Evolutionary conservation across 1,140 invertebrate species (phyloP), one percentile per base, ranked within the genome.

Genomic region (Triops cancriformis): DNA sequence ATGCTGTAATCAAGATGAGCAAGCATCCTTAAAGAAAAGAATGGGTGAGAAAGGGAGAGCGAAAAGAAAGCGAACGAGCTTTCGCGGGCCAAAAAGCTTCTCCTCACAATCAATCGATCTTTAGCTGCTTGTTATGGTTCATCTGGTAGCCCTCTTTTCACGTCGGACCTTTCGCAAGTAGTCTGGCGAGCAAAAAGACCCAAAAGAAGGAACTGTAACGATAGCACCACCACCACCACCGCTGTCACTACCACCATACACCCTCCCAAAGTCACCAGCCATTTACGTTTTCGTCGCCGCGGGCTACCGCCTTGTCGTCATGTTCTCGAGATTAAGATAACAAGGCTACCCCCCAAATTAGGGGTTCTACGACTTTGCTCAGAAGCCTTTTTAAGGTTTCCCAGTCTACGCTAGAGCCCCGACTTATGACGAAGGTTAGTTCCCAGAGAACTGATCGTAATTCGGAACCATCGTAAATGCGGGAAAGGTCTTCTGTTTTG

Each of bases 231-330:
- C 31, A 37, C 31, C 31, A 37, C 7, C 31, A 7, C 31, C n/a
- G n/a, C n/a, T n/a, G n/a, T n/a, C 7, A 37, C 31, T 37, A 37
- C 31, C 31, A 37, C 31, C 31, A 37, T 7, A 37, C 31, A 37
- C 31, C 31, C 31, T 37, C 31, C 31, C 31, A 18, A 64, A 64
- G 51, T 64, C 14, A 64, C n/a, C 51, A 37, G 51, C 23, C 51
- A 64, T 64, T 64, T 64, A 12, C 51, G 51, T 64, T 64, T 64
- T 64, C 51, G 51, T 64, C 51, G 51, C 51, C 51, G 51, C 51
- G 18, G 18, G 18, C 9, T 64, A 0, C 51, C 51, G 14, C 51
- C 51, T 23, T 64, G 51, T 64, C 51, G 51, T 18, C 51, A 64
- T 64, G 51, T 64, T 14, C 51, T 64, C 51, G 23, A 64, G 51